Evolutionary conservation across 2,888 invertebrate genomes (phyloP).

Genomic region (Linnaemya tessellans): DNA sequence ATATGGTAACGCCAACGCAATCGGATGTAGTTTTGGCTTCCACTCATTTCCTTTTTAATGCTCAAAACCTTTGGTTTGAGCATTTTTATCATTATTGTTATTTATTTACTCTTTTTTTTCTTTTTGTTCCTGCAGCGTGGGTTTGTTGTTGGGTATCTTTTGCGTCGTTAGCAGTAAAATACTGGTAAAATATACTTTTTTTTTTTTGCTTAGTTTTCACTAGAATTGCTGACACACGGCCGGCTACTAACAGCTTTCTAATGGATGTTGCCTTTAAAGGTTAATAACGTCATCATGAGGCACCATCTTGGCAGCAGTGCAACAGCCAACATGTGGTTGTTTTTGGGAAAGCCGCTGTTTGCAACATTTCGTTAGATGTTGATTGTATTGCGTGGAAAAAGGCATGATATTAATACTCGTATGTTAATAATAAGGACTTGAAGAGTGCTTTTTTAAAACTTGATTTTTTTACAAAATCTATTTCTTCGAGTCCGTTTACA

Average conservation of each 20-base stretch:
- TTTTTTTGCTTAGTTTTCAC: background rate
- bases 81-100: background rate
- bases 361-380: background rate
- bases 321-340: slow-evolving; percentile 61
- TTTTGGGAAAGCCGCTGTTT: slow-evolving; percentile 3
- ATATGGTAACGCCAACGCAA: slow-evolving; percentile 58
- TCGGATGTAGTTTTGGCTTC: slow-evolving; percentile 50
- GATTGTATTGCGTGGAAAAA: background rate
- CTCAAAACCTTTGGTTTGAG: background rate
- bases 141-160: slow-evolving; percentile 16
- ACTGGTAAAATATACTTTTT: background rate
- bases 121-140: background rate
- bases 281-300: slow-evolving; percentile 35
- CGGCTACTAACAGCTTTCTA: background rate
- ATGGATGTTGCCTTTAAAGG: slow-evolving; percentile 13
- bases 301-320: slow-evolving; percentile 28
- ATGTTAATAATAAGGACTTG: background rate
- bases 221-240: background rate
- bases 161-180: background rate
- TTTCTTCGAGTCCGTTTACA: background rate
- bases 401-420: too few species aligned
- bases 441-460: background rate
- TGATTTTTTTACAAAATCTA: background rate
- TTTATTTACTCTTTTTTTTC: background rate
- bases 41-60: slow-evolving; percentile 53